Percentiles rank a stretch among this genome's conserved stretches.
These are phyloP conservation scores for Bergia sp. DNA, from an alignment of 92 coral and sea anemone species.

Conservation along the genomic window DNA sequence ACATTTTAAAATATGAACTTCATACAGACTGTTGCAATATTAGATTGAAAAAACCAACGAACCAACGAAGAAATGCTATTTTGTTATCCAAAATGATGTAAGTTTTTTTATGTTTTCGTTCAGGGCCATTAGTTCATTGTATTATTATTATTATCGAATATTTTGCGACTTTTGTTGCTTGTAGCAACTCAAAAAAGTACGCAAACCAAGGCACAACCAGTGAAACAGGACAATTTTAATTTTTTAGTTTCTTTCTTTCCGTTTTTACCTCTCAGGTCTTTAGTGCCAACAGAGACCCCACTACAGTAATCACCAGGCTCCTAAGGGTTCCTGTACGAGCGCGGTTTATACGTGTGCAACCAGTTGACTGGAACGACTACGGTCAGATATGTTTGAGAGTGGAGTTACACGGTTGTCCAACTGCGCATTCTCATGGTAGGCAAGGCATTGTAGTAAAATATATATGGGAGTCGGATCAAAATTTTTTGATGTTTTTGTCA, in stretches of 20 bases:
- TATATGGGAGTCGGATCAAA: no score
- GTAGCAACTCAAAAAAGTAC: no score
- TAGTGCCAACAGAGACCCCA: conserved; percentile 34
- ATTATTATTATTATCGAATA: no score
- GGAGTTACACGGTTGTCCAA: conserved; percentile 31
- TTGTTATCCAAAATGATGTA: no score
- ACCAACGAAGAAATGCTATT: no score
- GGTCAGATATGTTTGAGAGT: conserved; percentile 37
- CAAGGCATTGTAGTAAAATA: background rate
- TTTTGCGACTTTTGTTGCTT: no score
- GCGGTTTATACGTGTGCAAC: conserved; percentile 29
- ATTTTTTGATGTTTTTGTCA: no score
- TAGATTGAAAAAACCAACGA: no score
- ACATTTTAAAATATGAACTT: no score
- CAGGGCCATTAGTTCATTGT: no score
- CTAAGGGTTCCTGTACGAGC: conserved; percentile 13
- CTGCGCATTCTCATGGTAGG: background rate
- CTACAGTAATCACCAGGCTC: conserved; percentile 20
- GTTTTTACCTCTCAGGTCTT: conserved; percentile 2
- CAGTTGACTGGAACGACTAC: conserved; percentile 38
- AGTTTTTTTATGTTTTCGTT: no score
- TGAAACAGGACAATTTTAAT: background rate
- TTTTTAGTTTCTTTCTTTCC: background rate
- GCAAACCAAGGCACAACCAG: background rate
- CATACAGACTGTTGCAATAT: no score